Conservation (phyloP, 2,888 invertebrate genomes). For the Eumacrocentrus americanus region DNA sequence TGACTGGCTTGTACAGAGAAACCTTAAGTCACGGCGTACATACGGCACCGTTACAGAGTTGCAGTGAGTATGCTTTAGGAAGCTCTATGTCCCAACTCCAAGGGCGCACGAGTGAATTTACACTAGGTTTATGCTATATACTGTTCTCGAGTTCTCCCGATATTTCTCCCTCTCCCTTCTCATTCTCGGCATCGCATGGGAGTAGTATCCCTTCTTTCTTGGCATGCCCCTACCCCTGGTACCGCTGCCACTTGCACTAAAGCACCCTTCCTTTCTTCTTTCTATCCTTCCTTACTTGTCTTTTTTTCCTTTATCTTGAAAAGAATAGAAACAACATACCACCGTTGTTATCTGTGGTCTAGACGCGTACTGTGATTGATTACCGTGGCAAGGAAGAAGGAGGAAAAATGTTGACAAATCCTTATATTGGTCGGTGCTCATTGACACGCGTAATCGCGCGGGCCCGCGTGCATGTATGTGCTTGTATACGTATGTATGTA, state of each 20-base stretch:
- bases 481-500: no score
- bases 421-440: no score
- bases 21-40: no score
- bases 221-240: constrained; percentile 50
- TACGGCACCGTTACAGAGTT: constrained; percentile 23
- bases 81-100: constrained; percentile 14
- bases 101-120: constrained; percentile 24
- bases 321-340: no score
- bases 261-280: constrained; percentile 39
- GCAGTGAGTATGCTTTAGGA: constrained; percentile 19
- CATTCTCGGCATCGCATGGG: constrained; percentile 39
- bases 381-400: no score
- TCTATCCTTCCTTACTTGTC: constrained; percentile 17
- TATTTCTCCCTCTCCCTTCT: constrained; percentile 29
- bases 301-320: no score
- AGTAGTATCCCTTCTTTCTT: constrained; percentile 56
- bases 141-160: constrained; percentile 28
- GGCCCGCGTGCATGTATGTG: no score
- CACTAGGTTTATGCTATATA: constrained; percentile 23
- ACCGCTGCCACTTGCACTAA: constrained; percentile 33
- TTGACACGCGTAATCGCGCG: no score
- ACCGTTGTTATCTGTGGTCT: no score
- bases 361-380: no score
- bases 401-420: no score
- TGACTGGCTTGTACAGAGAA: constrained; percentile 1